Base-by-base conservation (phyloP, 2,797 vertebrate species). In the Galago senegalensis region DNA sequence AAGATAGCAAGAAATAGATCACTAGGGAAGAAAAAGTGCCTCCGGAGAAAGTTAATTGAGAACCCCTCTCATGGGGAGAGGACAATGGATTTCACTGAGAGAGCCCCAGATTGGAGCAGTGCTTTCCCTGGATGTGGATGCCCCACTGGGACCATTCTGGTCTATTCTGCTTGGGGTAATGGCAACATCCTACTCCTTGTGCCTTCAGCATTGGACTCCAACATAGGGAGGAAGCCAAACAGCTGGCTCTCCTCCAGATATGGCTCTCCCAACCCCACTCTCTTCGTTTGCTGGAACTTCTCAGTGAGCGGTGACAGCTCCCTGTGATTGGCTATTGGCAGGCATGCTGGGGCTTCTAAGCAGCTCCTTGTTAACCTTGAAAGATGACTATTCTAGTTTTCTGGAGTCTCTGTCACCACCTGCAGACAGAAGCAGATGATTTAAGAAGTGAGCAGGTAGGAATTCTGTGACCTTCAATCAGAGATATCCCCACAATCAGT, bases 321-420 rank as follows among this genome's bases (percentile, higher is more conserved):
- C 82, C 93, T 97, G 87, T 70, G 96, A 97, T 43, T 27, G 90
- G 96, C 98, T 97, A 97, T 95, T 96, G 98, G 97, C 56, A 5
- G 93, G 23, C 94, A 1, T 77, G 94, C 0, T 94, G 97, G 89
- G 97, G 92, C 96, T 97, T 97, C 97, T 97, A 96, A 97, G 93
- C 29, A 97, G 97, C 93, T 98, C 93, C 98, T 98, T 98, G 98
- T 98, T 98, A 97, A 91, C 89, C 98, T 98, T 97, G 97, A 97
- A 98, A 98, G 98, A 98, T 97, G 97, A 87, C 95, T 91, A 82
- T 97, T 98, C 98, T 97, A 91, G 88, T 80, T 92, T 97, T 97
- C 97, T 98, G 85, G 97, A 7, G 89, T 91, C 96, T 94, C 96
- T 97, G 96, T 96, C 88, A 95, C 94, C 40, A 96, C 87, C 94